Evolutionary conservation across 2,797 vertebrate genomes (phyloP).

Genomic region (Coluber constrictor): DNA sequence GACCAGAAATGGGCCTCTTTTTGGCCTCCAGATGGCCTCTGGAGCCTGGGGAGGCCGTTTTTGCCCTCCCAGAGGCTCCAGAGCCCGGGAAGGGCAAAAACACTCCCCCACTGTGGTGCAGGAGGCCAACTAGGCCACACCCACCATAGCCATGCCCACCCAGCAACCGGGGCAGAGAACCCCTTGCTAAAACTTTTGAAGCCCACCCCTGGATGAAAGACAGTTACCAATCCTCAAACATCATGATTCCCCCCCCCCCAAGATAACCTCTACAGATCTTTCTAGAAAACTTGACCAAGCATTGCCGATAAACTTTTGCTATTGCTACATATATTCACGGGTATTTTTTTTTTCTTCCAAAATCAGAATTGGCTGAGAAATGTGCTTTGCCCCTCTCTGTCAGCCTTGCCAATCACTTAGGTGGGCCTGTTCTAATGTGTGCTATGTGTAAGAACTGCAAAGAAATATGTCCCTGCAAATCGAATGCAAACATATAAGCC

Average conservation of each 20-base stretch:
- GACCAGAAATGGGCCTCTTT: too few relatives aligned
- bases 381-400: not conserved
- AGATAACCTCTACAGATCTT: not conserved
- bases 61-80: too few relatives aligned
- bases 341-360: not conserved
- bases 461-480: not conserved
- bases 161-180: too few relatives aligned
- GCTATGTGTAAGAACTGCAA: not conserved
- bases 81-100: too few relatives aligned
- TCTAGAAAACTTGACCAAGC: not conserved
- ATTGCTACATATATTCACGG: not conserved
- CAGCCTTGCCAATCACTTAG: not conserved
- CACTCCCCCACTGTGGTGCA: too few relatives aligned
- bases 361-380: not conserved
- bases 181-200: too few relatives aligned
- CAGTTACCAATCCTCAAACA: not conserved
- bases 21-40: too few relatives aligned
- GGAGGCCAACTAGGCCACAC: fast-evolving
- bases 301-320: not conserved
- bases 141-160: too few relatives aligned
- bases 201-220: not conserved
- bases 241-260: not conserved
- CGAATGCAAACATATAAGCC: not conserved
- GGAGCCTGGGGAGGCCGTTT: too few relatives aligned
- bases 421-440: not conserved